These are phyloP conservation scores for Urocyon cinereoargenteus DNA, from an alignment of 2,797 vertebrate genomes.

Conservation along the genomic window DNA sequence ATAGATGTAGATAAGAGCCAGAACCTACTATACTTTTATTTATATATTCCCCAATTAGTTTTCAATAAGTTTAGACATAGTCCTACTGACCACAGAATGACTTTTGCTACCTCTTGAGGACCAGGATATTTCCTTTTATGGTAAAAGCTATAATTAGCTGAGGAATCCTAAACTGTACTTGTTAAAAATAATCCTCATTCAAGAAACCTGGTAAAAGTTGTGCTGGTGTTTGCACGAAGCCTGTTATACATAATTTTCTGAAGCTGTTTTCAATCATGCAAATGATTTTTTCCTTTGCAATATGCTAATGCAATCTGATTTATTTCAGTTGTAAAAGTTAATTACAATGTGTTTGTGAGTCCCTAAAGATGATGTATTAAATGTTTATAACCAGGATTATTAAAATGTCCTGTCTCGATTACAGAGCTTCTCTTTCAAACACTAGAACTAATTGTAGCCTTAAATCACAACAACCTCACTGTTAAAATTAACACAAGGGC, in stretches of 20 bases:
- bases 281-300: constrained; percentile 96
- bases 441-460: constrained; percentile 93
- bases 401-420: constrained; percentile 96
- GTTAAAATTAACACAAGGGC: constrained; percentile 93
- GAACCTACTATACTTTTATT: neutral
- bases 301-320: constrained; percentile 97
- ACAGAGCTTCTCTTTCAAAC: constrained; percentile 93
- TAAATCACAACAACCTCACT: constrained; percentile 93
- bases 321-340: constrained; percentile 98
- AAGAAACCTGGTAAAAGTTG: constrained; percentile 85
- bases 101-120: constrained; percentile 16
- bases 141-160: constrained; percentile 74
- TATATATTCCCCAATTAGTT: neutral
- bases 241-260: constrained; percentile 91
- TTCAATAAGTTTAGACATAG: neutral
- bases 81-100: constrained; percentile 10
- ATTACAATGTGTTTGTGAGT: constrained; percentile 98
- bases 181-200: constrained; percentile 79
- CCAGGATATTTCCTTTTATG: constrained; percentile 69
- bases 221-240: constrained; percentile 85
- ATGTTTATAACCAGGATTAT: constrained; percentile 98
- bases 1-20: neutral
- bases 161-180: constrained; percentile 67
- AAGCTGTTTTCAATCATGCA: constrained; percentile 98
- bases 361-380: constrained; percentile 96